Evolutionary conservation across 2,113 vertebrate species (phyloP).

Genomic region (Mus musculus): DNA sequence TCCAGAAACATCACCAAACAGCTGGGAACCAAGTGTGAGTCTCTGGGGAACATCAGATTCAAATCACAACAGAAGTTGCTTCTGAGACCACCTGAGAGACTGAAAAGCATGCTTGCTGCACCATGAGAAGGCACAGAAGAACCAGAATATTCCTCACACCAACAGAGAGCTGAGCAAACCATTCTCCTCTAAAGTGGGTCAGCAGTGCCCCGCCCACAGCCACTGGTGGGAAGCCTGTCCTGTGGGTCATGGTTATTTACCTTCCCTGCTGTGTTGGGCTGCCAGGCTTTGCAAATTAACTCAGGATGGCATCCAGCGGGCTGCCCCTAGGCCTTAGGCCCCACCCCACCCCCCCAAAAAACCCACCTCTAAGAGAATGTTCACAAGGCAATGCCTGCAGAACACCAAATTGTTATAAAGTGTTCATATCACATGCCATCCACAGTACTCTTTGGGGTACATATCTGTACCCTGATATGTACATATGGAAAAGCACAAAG

Average conservation of each 20-base stretch:
- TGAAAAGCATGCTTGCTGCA: background rate
- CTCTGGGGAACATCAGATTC: background rate
- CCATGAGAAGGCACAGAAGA: accelerated
- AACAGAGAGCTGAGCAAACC: background rate
- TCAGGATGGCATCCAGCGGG: background rate
- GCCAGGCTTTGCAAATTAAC: constrained; percentile 36
- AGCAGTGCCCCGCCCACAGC: background rate
- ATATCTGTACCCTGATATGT: no score
- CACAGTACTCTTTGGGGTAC: background rate
- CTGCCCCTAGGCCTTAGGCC: background rate
- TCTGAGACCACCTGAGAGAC: background rate
- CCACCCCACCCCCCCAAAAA: background rate
- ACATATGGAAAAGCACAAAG: background rate
- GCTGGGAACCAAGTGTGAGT: background rate
- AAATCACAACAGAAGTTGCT: background rate
- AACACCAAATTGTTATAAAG: background rate
- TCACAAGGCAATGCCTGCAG: background rate
- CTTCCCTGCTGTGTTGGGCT: background rate
- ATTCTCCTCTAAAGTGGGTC: background rate
- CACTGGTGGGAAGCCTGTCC: background rate
- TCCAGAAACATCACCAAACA: background rate
- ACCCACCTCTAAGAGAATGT: background rate
- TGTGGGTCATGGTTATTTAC: background rate
- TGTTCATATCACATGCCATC: background rate
- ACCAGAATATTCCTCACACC: accelerated